Percentiles rank a stretch among this genome's conserved stretches.
phyloP scores from a whole-genome alignment of 1,140 invertebrate species.

The Drosophila auraria region DNA sequence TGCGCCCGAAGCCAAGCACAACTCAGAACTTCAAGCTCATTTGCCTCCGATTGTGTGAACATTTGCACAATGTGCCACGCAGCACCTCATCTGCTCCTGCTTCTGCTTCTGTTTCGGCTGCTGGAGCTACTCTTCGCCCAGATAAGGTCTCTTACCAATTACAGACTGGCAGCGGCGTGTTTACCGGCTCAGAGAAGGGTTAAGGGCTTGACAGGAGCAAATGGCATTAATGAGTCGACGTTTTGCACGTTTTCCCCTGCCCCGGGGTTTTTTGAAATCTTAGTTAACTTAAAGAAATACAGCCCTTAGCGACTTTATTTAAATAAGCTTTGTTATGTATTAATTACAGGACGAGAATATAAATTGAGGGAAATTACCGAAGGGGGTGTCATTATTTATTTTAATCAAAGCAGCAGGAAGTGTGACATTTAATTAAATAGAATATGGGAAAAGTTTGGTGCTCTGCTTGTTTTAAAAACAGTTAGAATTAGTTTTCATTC shows the following conservation, averaged over 20 bases:
- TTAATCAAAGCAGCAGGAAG: not conserved
- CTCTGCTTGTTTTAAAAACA: no score
- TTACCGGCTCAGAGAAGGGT: constrained; percentile 35
- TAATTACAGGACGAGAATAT: no score
- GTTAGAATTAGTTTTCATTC: not conserved
- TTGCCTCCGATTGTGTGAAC: constrained; percentile 67
- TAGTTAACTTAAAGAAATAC: not conserved
- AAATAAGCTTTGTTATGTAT: not conserved
- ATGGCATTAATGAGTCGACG: constrained; percentile 30
- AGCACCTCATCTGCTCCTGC: constrained; percentile 5
- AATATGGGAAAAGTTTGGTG: no score
- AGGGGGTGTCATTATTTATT: not conserved
- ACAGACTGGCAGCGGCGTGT: not conserved
- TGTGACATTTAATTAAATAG: not conserved
- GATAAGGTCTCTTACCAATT: constrained; percentile 37
- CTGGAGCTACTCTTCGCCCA: constrained; percentile 23
- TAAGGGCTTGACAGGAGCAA: constrained; percentile 35
- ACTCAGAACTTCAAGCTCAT: constrained; percentile 53
- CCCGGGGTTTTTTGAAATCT: not conserved
- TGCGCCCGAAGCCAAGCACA: constrained; percentile 15
- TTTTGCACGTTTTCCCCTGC: constrained; percentile 35
- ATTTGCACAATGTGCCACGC: constrained; percentile 55
- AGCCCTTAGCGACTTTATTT: no score
- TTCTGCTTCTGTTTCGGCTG: not conserved
- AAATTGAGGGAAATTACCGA: not conserved